phyloP scores from a whole-genome alignment of 2,888 invertebrate genomes.

The Drosophila multiciliata region DNA sequence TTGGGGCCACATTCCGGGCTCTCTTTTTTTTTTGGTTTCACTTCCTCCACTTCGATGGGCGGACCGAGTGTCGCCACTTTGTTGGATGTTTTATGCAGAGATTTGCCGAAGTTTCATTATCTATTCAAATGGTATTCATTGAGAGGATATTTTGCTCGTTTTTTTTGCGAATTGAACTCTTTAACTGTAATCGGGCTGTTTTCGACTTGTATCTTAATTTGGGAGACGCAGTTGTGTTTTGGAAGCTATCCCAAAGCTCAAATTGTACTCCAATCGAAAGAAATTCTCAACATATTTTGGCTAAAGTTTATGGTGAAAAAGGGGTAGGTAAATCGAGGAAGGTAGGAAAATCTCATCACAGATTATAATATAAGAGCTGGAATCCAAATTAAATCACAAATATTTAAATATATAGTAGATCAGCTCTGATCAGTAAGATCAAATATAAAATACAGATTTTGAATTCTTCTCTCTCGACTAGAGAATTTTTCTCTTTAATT shows the following conservation, averaged over 20 bases:
- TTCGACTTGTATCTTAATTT: slow-evolving; percentile 27
- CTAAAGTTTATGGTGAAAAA: not conserved
- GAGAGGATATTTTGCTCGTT: not conserved
- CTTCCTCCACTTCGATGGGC: slow-evolving; percentile 26
- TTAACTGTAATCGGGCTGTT: slow-evolving; percentile 14
- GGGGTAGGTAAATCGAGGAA: not conserved
- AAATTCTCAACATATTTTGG: not conserved
- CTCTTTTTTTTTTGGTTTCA: slow-evolving; percentile 4
- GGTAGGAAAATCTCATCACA: too few relatives aligned
- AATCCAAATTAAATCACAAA: not conserved
- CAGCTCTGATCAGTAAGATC: too few relatives aligned
- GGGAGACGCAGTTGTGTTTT: not conserved
- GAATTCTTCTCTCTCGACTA: not conserved
- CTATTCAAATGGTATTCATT: slow-evolving; percentile 46
- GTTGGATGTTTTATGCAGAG: slow-evolving; percentile 55
- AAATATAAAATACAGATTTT: not conserved
- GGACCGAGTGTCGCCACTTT: slow-evolving; percentile 57
- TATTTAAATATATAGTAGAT: not conserved
- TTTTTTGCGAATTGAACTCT: slow-evolving; percentile 1
- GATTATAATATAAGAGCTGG: not conserved
- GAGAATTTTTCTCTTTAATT: not conserved
- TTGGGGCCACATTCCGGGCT: slow-evolving; percentile 49
- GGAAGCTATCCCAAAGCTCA: not conserved
- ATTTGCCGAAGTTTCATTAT: slow-evolving; percentile 55
- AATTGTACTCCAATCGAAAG: not conserved